phyloP scores from a whole-genome alignment of 2,113 vertebrate species.

The Pteropus alecto region DNA sequence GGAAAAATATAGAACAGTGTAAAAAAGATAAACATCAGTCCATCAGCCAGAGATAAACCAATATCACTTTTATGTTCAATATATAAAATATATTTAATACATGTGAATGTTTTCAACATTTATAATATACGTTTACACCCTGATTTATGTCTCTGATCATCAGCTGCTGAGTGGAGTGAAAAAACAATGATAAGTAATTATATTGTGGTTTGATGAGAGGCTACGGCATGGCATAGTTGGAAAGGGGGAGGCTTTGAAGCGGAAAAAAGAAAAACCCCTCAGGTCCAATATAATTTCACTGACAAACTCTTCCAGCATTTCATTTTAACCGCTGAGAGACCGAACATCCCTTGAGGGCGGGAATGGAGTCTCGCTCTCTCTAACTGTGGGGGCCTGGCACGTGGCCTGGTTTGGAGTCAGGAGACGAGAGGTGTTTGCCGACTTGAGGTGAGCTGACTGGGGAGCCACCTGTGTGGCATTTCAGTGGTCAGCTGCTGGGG shows the following conservation, averaged over 20 bases:
- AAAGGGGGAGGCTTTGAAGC: neutral
- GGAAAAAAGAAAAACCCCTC: neutral
- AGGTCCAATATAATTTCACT: neutral
- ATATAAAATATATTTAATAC: neutral
- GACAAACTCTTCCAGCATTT: neutral
- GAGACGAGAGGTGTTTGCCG: neutral
- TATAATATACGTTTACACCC: neutral
- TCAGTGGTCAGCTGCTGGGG: neutral
- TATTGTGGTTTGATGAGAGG: neutral
- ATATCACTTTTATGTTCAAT: slow-evolving; percentile 25
- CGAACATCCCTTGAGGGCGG: neutral
- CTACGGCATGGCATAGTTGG: neutral
- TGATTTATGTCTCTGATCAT: neutral
- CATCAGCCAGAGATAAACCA: neutral
- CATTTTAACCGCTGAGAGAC: neutral
- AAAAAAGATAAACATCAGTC: neutral
- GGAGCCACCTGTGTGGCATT: neutral
- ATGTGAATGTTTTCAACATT: neutral
- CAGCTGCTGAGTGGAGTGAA: neutral
- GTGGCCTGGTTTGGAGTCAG: neutral
- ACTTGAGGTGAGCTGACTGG: neutral
- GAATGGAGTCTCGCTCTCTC: neutral
- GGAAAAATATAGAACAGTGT: neutral
- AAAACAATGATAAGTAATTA: neutral
- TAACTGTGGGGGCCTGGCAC: neutral